Evolutionary conservation across 2,113 vertebrate genomes (phyloP).

Genomic region (Accipiter cooperii): DNA sequence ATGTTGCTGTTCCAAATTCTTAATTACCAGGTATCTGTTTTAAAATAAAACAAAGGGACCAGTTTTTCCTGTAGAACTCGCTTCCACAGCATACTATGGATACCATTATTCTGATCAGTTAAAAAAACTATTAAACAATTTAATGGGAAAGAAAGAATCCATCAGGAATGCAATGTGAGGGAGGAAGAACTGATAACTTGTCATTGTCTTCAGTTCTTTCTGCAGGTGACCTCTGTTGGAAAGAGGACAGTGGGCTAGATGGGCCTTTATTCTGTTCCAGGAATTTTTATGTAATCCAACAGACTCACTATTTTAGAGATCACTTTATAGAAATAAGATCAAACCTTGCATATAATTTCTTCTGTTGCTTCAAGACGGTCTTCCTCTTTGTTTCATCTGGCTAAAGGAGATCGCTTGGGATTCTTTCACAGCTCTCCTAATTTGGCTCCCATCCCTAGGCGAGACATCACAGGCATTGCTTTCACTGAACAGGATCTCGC

Average conservation of each 20-base stretch:
- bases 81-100: accelerated
- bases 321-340: neutral
- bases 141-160: neutral
- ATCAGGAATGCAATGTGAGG: neutral
- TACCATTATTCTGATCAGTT: neutral
- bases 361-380: neutral
- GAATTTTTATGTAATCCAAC: neutral
- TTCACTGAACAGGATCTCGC: neutral
- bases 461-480: neutral
- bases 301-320: neutral
- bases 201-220: neutral
- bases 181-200: neutral
- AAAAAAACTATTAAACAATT: neutral
- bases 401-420: neutral
- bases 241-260: neutral
- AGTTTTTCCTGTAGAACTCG: neutral
- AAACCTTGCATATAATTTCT: neutral
- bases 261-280: neutral
- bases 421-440: neutral
- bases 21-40: neutral
- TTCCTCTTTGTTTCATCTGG: neutral
- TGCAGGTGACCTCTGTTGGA: neutral
- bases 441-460: neutral
- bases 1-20: neutral
- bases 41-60: neutral